Percentiles rank a stretch among this genome's conserved stretches.
phyloP scores from a whole-genome alignment of 2,113 vertebrate genomes.

The Micronisus gabar region DNA sequence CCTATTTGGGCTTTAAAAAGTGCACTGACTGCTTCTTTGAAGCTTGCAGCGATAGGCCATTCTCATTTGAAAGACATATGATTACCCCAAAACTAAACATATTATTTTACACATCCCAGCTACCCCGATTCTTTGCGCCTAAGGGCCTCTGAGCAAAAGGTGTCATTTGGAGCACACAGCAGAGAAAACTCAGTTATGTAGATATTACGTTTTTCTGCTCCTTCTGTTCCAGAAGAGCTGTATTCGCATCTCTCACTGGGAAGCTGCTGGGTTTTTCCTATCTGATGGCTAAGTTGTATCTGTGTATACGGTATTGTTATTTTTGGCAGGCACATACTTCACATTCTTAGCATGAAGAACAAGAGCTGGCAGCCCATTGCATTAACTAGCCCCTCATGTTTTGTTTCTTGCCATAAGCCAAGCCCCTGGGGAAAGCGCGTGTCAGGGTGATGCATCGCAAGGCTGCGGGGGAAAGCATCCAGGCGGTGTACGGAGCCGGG shows the following conservation, averaged over 20 bases:
- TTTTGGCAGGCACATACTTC: background rate
- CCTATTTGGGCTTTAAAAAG: constrained; percentile 48
- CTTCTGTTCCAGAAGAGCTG: background rate
- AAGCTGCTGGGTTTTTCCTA: background rate
- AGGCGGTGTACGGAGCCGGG: accelerated
- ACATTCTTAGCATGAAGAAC: background rate
- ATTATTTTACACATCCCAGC: constrained; percentile 10
- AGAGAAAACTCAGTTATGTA: constrained; percentile 27
- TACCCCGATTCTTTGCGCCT: background rate
- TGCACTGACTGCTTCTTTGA: background rate
- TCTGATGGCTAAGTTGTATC: background rate
- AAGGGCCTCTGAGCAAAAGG: background rate
- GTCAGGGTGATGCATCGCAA: background rate
- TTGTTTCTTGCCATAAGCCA: background rate
- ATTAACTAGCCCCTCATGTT: background rate
- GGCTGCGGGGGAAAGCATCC: background rate
- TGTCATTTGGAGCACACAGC: constrained; percentile 24
- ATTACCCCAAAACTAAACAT: constrained; percentile 35
- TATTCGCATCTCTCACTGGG: background rate
- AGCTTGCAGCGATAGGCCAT: constrained; percentile 17
- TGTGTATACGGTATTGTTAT: background rate
- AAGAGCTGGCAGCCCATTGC: accelerated
- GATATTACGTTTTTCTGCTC: background rate
- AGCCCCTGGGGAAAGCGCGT: background rate
- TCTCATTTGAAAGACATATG: constrained; percentile 31